These are phyloP conservation scores for Apocheima hispidaria DNA, from an alignment of 2,888 invertebrate genomes.

Conservation along the genomic window DNA sequence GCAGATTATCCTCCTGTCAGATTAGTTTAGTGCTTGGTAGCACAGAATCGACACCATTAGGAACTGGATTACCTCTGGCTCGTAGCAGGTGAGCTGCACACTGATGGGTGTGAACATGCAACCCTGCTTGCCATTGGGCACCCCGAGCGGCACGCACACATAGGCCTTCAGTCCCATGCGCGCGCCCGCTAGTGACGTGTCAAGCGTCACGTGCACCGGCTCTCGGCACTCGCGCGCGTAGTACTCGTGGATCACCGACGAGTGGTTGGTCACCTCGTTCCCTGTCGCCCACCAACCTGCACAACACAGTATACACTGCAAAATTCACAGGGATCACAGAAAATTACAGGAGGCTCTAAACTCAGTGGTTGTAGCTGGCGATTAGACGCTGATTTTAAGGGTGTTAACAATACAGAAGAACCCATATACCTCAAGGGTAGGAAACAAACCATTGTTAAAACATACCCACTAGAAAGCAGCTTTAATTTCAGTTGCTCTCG, in stretches of 20 bases:
- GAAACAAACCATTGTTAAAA: too few species aligned
- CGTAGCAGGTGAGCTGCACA: slow-evolving; percentile 95
- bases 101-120: slow-evolving; percentile 98
- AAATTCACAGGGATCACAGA: too few species aligned
- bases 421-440: too few species aligned
- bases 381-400: too few species aligned
- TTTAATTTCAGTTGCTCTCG: background rate
- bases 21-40: too few species aligned
- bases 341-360: too few species aligned
- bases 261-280: slow-evolving; percentile 98
- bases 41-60: too few species aligned
- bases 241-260: slow-evolving; percentile 98
- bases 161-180: slow-evolving; percentile 98
- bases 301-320: background rate
- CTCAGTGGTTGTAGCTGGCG: too few species aligned
- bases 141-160: slow-evolving; percentile 96
- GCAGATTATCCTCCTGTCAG: too few species aligned
- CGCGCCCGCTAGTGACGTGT: slow-evolving; percentile 94
- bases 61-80: slow-evolving; percentile 91
- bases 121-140: slow-evolving; percentile 96
- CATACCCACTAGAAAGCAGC: too few species aligned
- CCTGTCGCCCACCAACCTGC: slow-evolving; percentile 99
- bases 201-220: slow-evolving; percentile 98
- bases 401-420: background rate
- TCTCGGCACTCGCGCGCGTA: slow-evolving; percentile 97